Percentiles rank a stretch among this genome's conserved stretches.
Conservation (phyloP, 2,113 vertebrate genomes). For the Sus scrofa region DNA sequence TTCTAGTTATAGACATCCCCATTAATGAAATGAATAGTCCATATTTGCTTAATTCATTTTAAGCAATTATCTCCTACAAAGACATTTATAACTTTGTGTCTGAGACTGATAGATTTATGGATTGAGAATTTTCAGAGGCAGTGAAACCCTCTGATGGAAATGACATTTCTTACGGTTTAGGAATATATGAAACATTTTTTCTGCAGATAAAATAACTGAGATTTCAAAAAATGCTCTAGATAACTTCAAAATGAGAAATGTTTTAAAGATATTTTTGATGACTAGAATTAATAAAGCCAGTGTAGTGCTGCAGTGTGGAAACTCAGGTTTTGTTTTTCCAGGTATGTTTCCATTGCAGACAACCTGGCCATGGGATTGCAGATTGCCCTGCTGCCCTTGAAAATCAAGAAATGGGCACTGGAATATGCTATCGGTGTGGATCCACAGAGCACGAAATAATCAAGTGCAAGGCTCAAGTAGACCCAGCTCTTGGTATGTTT, state of each 20-base stretch:
- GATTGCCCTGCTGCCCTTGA: conserved; percentile 94
- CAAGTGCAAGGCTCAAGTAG: conserved; percentile 94
- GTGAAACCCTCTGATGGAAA: neutral
- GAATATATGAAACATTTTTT: conserved; percentile 34
- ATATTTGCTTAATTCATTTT: conserved; percentile 21
- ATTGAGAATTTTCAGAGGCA: neutral
- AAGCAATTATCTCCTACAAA: neutral
- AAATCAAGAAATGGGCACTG: conserved; percentile 94
- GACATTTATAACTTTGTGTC: conserved; percentile 2
- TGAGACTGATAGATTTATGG: neutral
- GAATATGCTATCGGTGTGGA: conserved; percentile 97
- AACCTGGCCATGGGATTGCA: conserved; percentile 95
- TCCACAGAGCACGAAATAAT: conserved; percentile 97
- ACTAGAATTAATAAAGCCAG: neutral
- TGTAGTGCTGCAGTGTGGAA: neutral
- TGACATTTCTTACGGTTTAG: neutral
- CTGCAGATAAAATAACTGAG: neutral
- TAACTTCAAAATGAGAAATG: conserved; percentile 8
- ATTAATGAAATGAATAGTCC: conserved; percentile 12
- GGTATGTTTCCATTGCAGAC: conserved; percentile 98
- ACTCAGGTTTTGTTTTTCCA: conserved; percentile 80
- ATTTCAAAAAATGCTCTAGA: neutral
- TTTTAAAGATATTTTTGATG: conserved; percentile 36
- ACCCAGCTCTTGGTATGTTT: conserved; percentile 94
- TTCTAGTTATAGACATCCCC: neutral